Conservation (phyloP, 1,140 invertebrate genomes). For the Bombus balteatus region DNA sequence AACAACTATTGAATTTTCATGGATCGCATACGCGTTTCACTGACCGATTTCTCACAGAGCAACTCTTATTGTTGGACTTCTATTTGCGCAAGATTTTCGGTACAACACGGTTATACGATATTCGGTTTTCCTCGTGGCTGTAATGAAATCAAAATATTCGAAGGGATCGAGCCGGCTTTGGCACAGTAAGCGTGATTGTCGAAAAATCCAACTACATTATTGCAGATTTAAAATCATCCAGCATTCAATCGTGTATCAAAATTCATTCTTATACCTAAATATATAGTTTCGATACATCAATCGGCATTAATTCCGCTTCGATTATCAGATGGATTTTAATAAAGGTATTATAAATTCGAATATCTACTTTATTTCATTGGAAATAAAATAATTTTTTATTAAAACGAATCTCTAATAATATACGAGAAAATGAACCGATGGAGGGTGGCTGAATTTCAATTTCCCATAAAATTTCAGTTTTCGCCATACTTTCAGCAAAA, state of each 20-base stretch:
- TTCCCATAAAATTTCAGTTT: neutral
- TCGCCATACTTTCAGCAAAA: no score
- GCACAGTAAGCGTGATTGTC: neutral
- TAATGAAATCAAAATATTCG: constrained; percentile 44
- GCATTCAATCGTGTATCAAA: neutral
- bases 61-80: neutral
- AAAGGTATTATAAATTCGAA: neutral
- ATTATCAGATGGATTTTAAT: constrained; percentile 19
- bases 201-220: neutral
- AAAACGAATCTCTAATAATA: neutral
- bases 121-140: neutral
- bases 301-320: neutral
- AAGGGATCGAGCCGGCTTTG: neutral
- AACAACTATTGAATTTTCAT: neutral
- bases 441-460: neutral
- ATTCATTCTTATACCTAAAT: neutral
- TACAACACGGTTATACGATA: neutral
- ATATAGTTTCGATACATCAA: neutral
- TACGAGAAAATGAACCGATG: neutral
- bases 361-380: neutral
- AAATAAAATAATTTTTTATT: neutral
- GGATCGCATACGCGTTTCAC: neutral
- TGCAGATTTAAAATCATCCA: constrained; percentile 7
- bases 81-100: neutral
- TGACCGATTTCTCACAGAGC: neutral